phyloP scores from a whole-genome alignment of 2,888 invertebrate genomes.

The Ferdinandea cuprea region DNA sequence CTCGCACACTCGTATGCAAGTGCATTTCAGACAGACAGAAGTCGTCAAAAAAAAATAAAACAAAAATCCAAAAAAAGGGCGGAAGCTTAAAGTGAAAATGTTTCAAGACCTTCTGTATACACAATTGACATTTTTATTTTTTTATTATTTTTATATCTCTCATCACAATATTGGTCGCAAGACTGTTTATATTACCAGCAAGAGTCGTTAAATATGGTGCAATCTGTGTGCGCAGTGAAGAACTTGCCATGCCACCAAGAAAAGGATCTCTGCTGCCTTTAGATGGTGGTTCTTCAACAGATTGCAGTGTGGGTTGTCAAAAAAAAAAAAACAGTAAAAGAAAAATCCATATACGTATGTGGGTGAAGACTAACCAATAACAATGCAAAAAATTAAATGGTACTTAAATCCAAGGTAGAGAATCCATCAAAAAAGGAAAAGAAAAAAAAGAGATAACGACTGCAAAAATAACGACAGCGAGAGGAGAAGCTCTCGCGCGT shows the following conservation, averaged over 20 bases:
- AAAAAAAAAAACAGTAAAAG: constrained; percentile 5
- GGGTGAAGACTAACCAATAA: constrained; percentile 17
- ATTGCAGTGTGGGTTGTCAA: constrained; percentile 10
- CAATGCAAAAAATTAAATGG: constrained; percentile 28
- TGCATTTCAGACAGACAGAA: constrained; percentile 32
- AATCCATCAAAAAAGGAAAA: constrained; percentile 47
- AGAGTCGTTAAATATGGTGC: constrained; percentile 26
- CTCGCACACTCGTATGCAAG: constrained; percentile 13
- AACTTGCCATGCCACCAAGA: not conserved
- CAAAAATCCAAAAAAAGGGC: constrained; percentile 1
- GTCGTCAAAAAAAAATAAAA: not conserved
- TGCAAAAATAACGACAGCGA: constrained; percentile 22
- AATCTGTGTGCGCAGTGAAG: constrained; percentile 17
- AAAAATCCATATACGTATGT: not conserved
- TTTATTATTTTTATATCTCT: constrained; percentile 18
- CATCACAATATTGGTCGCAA: constrained; percentile 46
- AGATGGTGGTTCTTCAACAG: constrained; percentile 26
- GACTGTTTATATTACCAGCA: constrained; percentile 49
- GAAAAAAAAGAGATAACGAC: too few species aligned
- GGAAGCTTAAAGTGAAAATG: constrained; percentile 54
- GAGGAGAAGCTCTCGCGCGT: constrained; percentile 27
- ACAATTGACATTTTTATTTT: constrained; percentile 67
- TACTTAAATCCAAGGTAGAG: constrained; percentile 62
- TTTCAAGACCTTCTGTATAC: constrained; percentile 69
- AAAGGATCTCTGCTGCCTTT: constrained; percentile 39